Evolutionary conservation across 2,888 invertebrate genomes (phyloP), one percentile per base, ranked within the genome.

Genomic region (Steromphala cineraria): DNA sequence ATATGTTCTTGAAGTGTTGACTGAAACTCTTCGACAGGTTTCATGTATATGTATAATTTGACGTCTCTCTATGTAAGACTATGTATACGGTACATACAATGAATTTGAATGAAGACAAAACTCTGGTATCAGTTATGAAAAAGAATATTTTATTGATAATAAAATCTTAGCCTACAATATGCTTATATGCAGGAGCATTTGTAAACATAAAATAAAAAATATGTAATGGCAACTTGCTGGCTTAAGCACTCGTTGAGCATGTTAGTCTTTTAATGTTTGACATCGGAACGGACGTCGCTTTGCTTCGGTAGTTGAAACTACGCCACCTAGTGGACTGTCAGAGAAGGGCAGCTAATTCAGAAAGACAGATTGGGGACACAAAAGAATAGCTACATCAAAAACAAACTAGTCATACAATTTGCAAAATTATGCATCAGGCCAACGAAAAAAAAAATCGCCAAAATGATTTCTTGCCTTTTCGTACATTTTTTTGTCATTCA

Each of bases 161-260:
- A 79, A 79, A 80, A 40, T 71, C 36, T 78, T 81, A 75, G 75
- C 81, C 81, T 81, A 81, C 78, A 79, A 81, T 74, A 75, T 74
- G 31, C 74, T 36, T 79, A 77, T 77, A 77, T 78, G 78, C 62
- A 56, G 62, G 21, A 67, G 78, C 78, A 78, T 56, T 75, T 78
- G 78, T 78, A 78, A 78, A 78, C 78, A 67, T 78, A 56, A 67
- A 80, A 75, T 80, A 74, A 53, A 79, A 80, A 52, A 80, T 71
- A 78, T 62, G 67, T 75, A 55, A 80, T 80, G 80, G 80, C 80
- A 80, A 80, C 62, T 71, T 53, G 36, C 55, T 62, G 80, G 75
- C 75, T 52, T 52, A 75, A 67, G 53, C 56, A 62, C 56, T 80
- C 76, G 36, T 80, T 80, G 74, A 75, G 74, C 75, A 40, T 53